Percentiles rank a stretch among this genome's conserved stretches.
phyloP scores from a whole-genome alignment of 2,888 invertebrate genomes.

The Apodemia hepburni region DNA sequence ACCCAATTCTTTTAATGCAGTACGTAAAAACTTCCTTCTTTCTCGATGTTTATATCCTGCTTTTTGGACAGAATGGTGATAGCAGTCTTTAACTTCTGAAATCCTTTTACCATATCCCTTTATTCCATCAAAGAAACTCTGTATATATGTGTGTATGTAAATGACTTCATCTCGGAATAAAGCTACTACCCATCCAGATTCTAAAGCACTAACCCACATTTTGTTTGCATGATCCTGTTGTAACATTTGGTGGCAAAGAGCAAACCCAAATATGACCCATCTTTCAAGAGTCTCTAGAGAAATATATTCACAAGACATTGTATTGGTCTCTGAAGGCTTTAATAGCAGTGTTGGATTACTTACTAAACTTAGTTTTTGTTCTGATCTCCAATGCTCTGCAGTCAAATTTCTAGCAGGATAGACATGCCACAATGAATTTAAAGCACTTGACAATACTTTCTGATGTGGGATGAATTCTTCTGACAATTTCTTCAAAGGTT shows the following conservation, averaged over 20 bases:
- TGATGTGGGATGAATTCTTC: slow-evolving; percentile 98
- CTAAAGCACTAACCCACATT: slow-evolving; percentile 95
- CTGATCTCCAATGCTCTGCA: slow-evolving; percentile 96
- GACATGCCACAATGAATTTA: slow-evolving; percentile 92
- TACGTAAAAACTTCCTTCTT: slow-evolving; percentile 96
- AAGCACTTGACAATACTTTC: slow-evolving; percentile 90
- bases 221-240: slow-evolving; percentile 91
- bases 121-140: slow-evolving; percentile 95
- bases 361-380: slow-evolving; percentile 95
- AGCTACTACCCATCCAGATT: slow-evolving; percentile 96
- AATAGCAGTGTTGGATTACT: slow-evolving; percentile 96
- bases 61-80: slow-evolving; percentile 93
- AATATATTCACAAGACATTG: slow-evolving; percentile 98
- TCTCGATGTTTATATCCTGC: slow-evolving; percentile 96
- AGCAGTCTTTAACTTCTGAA: slow-evolving; percentile 97
- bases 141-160: slow-evolving; percentile 96
- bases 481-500: slow-evolving; percentile 95
- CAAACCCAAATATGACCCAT: slow-evolving; percentile 97
- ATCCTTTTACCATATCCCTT: slow-evolving; percentile 96
- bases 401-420: slow-evolving; percentile 94
- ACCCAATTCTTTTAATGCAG: slow-evolving; percentile 96
- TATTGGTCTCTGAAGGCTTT: slow-evolving; percentile 96
- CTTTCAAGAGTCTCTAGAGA: slow-evolving; percentile 97
- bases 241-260: slow-evolving; percentile 93
- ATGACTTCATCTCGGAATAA: slow-evolving; percentile 98